Evolutionary conservation across 2,113 vertebrate species (phyloP).

Genomic region (Eulemur rufifrons): DNA sequence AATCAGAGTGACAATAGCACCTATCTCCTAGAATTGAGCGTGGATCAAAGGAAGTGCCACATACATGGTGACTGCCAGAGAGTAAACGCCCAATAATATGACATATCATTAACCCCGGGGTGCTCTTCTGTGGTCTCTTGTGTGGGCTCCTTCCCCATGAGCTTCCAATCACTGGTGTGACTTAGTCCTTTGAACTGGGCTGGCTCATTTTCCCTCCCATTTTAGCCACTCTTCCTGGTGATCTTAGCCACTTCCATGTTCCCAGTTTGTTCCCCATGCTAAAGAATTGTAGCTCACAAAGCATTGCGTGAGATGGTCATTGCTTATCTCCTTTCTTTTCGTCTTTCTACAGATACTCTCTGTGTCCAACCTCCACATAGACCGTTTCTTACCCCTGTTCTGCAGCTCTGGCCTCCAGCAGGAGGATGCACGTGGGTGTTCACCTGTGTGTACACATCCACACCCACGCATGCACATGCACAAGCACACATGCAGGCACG

Average conservation of each 20-base stretch:
- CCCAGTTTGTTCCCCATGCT: background rate
- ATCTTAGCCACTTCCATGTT: background rate
- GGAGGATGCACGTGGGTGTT: background rate
- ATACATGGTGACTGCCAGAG: fast-evolving
- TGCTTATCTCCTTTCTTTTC: background rate
- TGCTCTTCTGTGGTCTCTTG: background rate
- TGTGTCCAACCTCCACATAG: background rate
- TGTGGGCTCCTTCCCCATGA: background rate
- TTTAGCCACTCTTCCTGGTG: background rate
- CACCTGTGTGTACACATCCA: fast-evolving
- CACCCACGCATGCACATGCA: fast-evolving
- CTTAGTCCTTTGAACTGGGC: background rate
- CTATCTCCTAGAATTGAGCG: background rate
- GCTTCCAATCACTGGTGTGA: background rate
- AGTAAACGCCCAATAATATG: too few species aligned
- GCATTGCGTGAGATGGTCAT: too few species aligned
- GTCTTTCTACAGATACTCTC: background rate
- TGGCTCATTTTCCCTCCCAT: fast-evolving
- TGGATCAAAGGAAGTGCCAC: background rate
- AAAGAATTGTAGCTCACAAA: background rate
- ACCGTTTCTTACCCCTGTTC: background rate
- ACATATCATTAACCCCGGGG: background rate
- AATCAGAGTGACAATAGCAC: background rate
- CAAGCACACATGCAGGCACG: fast-evolving
- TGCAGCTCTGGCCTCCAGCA: background rate